Evolutionary conservation across 1,140 invertebrate genomes (phyloP), one percentile per base, ranked within the genome.

Genomic region (Drosophila cardini): DNA sequence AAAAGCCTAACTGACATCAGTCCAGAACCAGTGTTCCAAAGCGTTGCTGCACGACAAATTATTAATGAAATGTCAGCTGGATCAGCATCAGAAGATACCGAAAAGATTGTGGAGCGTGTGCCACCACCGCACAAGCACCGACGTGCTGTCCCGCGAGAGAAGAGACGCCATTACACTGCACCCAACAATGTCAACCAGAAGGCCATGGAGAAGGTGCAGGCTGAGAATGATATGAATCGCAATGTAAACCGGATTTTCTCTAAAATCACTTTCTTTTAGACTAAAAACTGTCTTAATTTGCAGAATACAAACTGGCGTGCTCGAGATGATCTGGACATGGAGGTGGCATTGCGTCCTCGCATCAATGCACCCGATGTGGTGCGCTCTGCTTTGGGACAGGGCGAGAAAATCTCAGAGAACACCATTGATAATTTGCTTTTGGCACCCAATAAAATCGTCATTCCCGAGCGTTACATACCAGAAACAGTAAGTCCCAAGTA

Each of bases 381-480:
- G 4, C 93, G 96, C 45, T 97, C 96, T 0, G 97, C 96, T 1
- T 84, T 97, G 62, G 95, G 95, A 30, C 84, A 91, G 38, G 92
- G 92, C 1, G 92, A 93, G 43, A 92, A 93, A 80, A 92, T 93
- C 46, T 94, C 94, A 61, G 95, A 96, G 85, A 95, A 95, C 61
- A 96, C 96, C 26, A 97, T 97, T 72, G 97, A 98, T 92, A 95
- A 95, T 79, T 93, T 98, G 78, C 93, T 98, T 26, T 96, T 96
- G 46, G 95, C 96, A 26, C 97, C 97, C 16, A 96, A 96, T 90
- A 98, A 98, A 93, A 98, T 98, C 76, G 93, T 96, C 30, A 98
- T 98, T 76, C 97, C 97, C 3, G 97, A 98, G 93, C 93, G 97
- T 75, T 98, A 98, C 91, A 95, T 98, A 78, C 97, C 97, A 32